These are phyloP conservation scores for Cavia aperea DNA, from an alignment of 2,113 vertebrate species.

Conservation along the genomic window DNA sequence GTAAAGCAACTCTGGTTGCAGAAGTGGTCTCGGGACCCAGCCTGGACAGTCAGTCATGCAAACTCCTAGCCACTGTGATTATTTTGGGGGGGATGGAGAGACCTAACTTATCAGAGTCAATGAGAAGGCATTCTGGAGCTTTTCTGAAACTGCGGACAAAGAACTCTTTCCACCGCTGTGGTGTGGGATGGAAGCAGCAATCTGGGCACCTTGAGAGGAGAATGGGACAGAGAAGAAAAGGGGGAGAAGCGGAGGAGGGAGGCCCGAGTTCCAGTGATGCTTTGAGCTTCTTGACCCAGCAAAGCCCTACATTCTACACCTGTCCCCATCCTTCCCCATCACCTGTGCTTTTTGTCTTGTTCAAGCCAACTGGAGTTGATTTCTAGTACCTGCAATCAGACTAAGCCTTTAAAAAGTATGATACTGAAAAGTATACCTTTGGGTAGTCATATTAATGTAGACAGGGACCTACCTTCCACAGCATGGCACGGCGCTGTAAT, in stretches of 20 bases:
- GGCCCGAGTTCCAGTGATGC: neutral
- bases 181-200: neutral
- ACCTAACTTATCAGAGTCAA: neutral
- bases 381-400: neutral
- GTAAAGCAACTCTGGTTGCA: neutral
- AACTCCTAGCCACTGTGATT: neutral
- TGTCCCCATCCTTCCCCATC: neutral
- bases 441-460: no score
- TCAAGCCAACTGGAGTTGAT: neutral
- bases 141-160: neutral
- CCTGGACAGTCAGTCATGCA: neutral
- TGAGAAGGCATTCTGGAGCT: neutral
- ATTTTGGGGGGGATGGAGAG: neutral
- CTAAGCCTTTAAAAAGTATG: neutral
- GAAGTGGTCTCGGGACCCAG: neutral
- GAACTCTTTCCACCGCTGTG: neutral
- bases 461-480: neutral
- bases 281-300: neutral
- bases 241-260: no score
- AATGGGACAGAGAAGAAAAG: neutral
- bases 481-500: fast-evolving
- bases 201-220: neutral
- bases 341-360: neutral
- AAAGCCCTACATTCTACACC: neutral
- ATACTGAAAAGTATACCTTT: neutral